Evolutionary conservation across 2,113 vertebrate genomes (phyloP).

Genomic region (Egretta garzetta): DNA sequence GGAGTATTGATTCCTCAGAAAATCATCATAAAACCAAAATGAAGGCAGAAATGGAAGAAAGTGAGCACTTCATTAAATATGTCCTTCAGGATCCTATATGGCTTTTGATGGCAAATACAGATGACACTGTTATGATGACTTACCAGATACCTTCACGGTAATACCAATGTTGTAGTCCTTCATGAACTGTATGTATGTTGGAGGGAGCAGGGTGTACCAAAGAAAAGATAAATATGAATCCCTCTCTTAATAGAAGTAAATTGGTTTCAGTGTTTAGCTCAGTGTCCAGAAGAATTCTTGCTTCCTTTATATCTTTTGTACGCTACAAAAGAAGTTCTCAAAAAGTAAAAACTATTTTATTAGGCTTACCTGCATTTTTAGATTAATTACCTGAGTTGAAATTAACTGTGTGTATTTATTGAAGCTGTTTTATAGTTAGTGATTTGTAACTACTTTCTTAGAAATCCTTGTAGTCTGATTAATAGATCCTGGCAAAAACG

Average conservation of each 20-base stretch:
- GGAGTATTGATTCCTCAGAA: conserved; percentile 89
- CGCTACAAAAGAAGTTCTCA: background rate
- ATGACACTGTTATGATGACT: conserved; percentile 90
- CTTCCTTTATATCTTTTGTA: background rate
- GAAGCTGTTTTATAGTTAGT: background rate
- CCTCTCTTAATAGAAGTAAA: background rate
- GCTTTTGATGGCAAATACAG: conserved; percentile 86
- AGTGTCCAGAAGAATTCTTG: background rate
- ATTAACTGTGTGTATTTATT: background rate
- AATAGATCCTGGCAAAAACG: background rate
- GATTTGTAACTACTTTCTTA: background rate
- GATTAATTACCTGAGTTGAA: background rate
- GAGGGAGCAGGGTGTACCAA: background rate
- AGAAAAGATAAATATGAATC: background rate
- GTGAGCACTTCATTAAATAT: conserved; percentile 75
- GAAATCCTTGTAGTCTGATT: background rate
- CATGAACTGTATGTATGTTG: rapidly evolving
- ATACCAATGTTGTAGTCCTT: background rate
- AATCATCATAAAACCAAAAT: conserved; percentile 76
- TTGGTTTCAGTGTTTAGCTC: background rate
- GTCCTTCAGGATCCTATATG: conserved; percentile 91
- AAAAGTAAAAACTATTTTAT: background rate
- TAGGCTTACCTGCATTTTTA: background rate
- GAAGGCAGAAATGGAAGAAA: conserved; percentile 50
- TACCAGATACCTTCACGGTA: conserved; percentile 92